Conservation (phyloP, 2,113 vertebrate genomes). For the zebrafish (Danio rerio) region GRCz12tu NC_133179.1:71373001-71373500, state of each 20-base stretch:
- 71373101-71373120: no score
- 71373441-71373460: constrained; percentile 30
- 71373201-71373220: not conserved
- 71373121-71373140: no score
- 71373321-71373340: not conserved
- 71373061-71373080: no score
- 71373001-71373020: no score
- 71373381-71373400: not conserved
- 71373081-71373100: no score
- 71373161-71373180: no score
- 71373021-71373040: no score
- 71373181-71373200: not conserved
- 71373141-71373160: no score
- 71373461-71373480: constrained; percentile 36
- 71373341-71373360: accelerated
- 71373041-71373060: no score
- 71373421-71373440: not conserved
- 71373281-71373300: constrained; percentile 18
- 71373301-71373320: not conserved
- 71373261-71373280: not conserved
- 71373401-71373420: not conserved
- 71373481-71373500: not conserved
- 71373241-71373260: not conserved
- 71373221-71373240: not conserved
- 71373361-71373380: constrained; percentile 3